Percentiles rank a stretch among this genome's conserved stretches.
These are phyloP conservation scores for Drosophila limbata DNA, from an alignment of 2,888 invertebrate genomes.

Conservation along the genomic window DNA sequence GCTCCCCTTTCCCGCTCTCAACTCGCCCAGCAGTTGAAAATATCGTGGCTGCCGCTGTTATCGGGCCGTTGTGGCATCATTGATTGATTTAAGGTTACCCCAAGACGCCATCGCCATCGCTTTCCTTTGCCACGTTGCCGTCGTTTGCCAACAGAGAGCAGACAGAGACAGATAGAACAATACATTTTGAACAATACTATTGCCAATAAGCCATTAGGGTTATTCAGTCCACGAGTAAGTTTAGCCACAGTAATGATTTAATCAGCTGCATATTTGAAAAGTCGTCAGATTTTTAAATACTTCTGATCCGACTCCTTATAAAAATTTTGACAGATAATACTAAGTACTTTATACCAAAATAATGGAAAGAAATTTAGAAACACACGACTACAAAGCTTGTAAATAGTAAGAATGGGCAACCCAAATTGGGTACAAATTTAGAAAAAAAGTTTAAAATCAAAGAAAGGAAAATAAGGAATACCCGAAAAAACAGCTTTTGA, in stretches of 20 bases:
- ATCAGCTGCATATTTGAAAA: background rate
- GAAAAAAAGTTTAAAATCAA: no score
- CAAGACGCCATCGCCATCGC: constrained; percentile 57
- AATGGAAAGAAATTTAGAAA: no score
- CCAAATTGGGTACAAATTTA: no score
- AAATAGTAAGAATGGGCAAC: no score
- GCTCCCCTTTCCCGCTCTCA: background rate
- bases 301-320: background rate
- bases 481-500: no score
- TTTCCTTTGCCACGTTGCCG: constrained; percentile 24
- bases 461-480: no score
- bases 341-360: no score
- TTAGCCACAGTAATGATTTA: background rate
- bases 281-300: background rate
- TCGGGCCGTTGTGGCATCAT: constrained; percentile 62
- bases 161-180: constrained; percentile 26
- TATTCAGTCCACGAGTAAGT: constrained; percentile 23
- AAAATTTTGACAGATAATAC: no score
- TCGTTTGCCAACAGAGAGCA: constrained; percentile 66
- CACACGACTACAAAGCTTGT: no score
- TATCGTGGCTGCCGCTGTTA: constrained; percentile 57
- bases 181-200: constrained; percentile 23
- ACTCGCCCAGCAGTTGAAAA: constrained; percentile 20
- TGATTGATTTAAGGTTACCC: constrained; percentile 82
- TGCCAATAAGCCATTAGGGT: constrained; percentile 45